A percentile compares a stretch with the other conserved stretches of the same genome.
phyloP scores from a whole-genome alignment of 2,113 vertebrate species.

The Probosciger aterrimus region DNA sequence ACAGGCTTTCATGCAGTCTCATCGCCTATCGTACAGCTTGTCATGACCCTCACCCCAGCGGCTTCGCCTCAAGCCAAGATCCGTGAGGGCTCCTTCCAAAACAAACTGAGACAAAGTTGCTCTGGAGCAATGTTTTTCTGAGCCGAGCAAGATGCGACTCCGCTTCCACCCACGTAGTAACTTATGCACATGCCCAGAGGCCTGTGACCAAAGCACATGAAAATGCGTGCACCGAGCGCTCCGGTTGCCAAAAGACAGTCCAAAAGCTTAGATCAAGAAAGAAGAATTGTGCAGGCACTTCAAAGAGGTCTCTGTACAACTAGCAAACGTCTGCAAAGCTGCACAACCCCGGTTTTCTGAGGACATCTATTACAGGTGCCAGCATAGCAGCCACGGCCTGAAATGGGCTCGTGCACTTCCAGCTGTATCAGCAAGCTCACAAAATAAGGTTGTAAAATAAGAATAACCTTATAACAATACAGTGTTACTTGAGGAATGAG shows the following conservation, averaged over 20 bases:
- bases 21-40: neutral
- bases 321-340: neutral
- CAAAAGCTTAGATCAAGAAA: neutral
- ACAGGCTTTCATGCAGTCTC: neutral
- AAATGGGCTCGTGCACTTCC: rapidly evolving
- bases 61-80: neutral
- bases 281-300: neutral
- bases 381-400: rapidly evolving
- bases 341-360: rapidly evolving
- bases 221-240: neutral
- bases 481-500: neutral
- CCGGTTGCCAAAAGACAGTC: neutral
- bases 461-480: slow-evolving; percentile 14
- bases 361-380: neutral
- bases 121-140: slow-evolving; percentile 1
- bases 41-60: slow-evolving; percentile 27
- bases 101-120: neutral
- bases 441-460: slow-evolving; percentile 31
- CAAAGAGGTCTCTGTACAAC: neutral
- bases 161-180: neutral
- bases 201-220: neutral
- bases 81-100: neutral
- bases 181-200: neutral
- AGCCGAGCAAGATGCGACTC: neutral
- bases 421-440: neutral